Evolutionary conservation across 2,113 vertebrate genomes (phyloP), one percentile per base, ranked within the genome.

Genomic region (Amazona guildingii): DNA sequence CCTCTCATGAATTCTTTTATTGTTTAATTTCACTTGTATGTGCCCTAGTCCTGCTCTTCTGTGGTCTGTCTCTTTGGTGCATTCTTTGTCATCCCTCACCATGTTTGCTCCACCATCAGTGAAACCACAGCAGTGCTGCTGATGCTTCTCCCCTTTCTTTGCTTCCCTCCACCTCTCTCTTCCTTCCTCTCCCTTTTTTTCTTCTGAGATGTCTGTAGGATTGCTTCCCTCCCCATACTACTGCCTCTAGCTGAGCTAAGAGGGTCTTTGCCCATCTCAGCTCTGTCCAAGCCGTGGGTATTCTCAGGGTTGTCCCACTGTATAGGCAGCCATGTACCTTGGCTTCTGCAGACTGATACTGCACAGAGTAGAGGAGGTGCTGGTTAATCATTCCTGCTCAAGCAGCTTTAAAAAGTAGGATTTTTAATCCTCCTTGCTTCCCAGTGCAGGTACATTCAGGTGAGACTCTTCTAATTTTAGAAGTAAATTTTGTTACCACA

Each of bases 61-160:
- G 17, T 61, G 16, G 3, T 62, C 78, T 68, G 3, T 67, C 29
- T 90, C 33, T 33, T 78, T 33, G 31, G 11, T 35, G 21, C 46
- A 39, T 10, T 23, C 7, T 17, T 77, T 67, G 37, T 31, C 37
- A 62, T 17, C 28, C 55, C 25, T 67, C 13, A 55, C 7, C 24
- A 35, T 11, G 11, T 4, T 66, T 5, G 2, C 16, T 6, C 44
- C 39, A 4, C 4, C 1, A 14, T 13, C 8, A 23, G 23, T 57
- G 68, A 69, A 92, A 81, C 54, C n/a, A 80, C n/a, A 64, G 70
- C 7, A 3, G 10, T 11, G 51, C 48, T 52, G 10, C 28, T 62
- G 0, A 0, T 25, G 7, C 17, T 17, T 73, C 14, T 66, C 0
- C 1, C 16, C 23, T 54, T 74, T 69, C 16, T 87, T 77, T 52